A percentile compares a stretch with the other conserved stretches of the same genome.
Conservation (phyloP, 1,140 invertebrate genomes). For the Drosophila nannoptera region DNA sequence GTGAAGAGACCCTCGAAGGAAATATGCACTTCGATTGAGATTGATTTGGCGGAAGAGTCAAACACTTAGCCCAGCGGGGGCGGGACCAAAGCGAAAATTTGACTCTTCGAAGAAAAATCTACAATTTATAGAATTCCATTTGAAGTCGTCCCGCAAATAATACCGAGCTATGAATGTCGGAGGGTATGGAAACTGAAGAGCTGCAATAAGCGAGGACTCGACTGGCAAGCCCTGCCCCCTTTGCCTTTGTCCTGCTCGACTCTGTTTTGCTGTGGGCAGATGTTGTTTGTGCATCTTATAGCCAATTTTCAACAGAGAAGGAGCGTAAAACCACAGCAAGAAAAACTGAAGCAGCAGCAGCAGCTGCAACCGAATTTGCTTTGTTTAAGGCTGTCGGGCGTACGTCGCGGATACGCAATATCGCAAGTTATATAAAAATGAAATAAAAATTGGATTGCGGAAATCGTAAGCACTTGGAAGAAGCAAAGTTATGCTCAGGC, state of each 20-base stretch:
- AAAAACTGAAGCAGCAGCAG: slow-evolving; percentile 6
- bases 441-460: slow-evolving; percentile 7
- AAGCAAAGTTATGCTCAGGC: slow-evolving; percentile 6
- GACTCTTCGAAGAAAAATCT: neutral
- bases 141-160: neutral
- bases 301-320: slow-evolving; percentile 37
- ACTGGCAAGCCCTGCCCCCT: slow-evolving; percentile 14
- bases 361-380: slow-evolving; percentile 51
- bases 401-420: slow-evolving; percentile 53
- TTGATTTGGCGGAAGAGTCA: neutral
- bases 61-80: neutral
- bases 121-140: neutral
- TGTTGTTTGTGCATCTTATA: slow-evolving; percentile 53
- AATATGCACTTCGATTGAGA: neutral
- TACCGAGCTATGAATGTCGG: neutral
- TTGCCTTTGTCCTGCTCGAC: slow-evolving; percentile 15
- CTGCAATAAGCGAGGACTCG: slow-evolving; percentile 34
- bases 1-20: neutral
- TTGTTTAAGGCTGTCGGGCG: slow-evolving; percentile 46
- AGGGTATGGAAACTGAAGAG: slow-evolving; percentile 29
- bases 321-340: neutral
- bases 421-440: slow-evolving; percentile 33
- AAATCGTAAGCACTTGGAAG: slow-evolving; percentile 5
- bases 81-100: too few species aligned
- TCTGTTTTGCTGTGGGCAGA: slow-evolving; percentile 50